Base-by-base conservation (phyloP, 2,888 invertebrate genomes). In the Microdon myrmicae region DNA sequence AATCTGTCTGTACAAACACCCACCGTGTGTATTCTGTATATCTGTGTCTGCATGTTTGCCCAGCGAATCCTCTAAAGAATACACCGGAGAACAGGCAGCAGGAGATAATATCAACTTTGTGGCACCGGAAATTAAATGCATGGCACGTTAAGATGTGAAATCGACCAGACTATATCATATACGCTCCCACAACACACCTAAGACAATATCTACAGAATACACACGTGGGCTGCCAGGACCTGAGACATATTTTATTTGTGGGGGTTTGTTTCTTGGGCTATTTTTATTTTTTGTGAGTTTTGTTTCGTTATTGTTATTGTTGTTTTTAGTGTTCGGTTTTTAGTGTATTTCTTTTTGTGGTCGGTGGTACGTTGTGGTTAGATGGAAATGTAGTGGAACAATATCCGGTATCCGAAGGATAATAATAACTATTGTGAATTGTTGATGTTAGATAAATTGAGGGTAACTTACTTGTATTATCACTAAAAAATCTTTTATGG, bases 401-500 rank as follows among this genome's bases (percentile, higher is more conserved):
- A 14, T 32, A 47, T 47, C 35, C 16, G 17, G 35, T 51, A 58
- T 34, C 47, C 58, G 13, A 28, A 37, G 51, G 45, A 58, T 58
- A 58, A 47, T 51, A 58, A 58, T 47, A 47, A n/a, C n/a, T n/a
- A n/a, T n/a, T n/a, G n/a, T n/a, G n/a, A n/a, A 35, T 23, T 38
- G 45, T 38, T 51, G 51, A 51, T 64, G 17, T 28, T 23, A 53
- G 64, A 58, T 47, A 39, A 64, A 56, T 28, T 19, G 25, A 45
- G 34, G 55, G 38, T 25, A 31, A 69, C 75, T 76, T 74, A 90
- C 91, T 92, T 77, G 84, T 81, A 69, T 79, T 77, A 75, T 96
- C 93, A 78, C 94, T 95, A 77, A 89, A 95, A 80, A 88, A 92
- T 73, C 86, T 85, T 68, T 94, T 84, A 71, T 89, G 83, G 10